Evolutionary conservation across 2,888 invertebrate species (phyloP), one percentile per base, ranked within the genome.

Genomic region (Toxonevra muliebris): DNA sequence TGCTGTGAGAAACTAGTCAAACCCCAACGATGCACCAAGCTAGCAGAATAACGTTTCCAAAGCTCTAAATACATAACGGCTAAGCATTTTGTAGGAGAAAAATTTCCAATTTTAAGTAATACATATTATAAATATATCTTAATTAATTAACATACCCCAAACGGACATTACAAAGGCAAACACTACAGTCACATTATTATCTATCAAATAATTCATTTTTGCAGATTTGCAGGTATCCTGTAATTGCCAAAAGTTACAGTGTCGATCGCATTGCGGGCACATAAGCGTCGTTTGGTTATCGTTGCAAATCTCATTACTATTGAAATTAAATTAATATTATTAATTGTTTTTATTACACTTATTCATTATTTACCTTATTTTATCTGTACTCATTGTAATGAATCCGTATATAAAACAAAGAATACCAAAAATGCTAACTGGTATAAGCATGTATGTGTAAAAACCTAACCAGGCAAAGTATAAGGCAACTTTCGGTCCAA

Each of bases 401-500:
- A 87, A 82, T 71, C 89, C 90, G 76, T 89, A 90, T 4, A 91
- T 74, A 74, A 92, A 89, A 79, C 90, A 91, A 19, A 91, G 71
- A 19, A 92, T 79, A 13, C 93, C 93, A 63, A 91, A 86, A 63
- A 92, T 83, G 65, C 92, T 88, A 2, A 92, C 90, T 13, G 92
- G 91, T 74, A 94, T 91, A 66, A 94, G 85, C 92, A 93, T 93
- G 80, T 91, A 90, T 0, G 93, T 94, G 81, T 94, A 94, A 85
- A 93, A 94, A 50, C 94, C 94, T 58, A 94, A 86, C 94, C 94
- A 94, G 13, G 93, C 90, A 85, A 93, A 94, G 83, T 94, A 94
- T 67, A 94, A 86, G 0, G 91, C 93, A 74, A 93, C 89, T 85
- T 91, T 92, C 2, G 91, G 89, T 58, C 92, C 92, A 81, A 92